Evolutionary conservation across 2,113 vertebrate species (phyloP), one percentile per base, ranked within the genome.

Genomic region (Indicator indicator): DNA sequence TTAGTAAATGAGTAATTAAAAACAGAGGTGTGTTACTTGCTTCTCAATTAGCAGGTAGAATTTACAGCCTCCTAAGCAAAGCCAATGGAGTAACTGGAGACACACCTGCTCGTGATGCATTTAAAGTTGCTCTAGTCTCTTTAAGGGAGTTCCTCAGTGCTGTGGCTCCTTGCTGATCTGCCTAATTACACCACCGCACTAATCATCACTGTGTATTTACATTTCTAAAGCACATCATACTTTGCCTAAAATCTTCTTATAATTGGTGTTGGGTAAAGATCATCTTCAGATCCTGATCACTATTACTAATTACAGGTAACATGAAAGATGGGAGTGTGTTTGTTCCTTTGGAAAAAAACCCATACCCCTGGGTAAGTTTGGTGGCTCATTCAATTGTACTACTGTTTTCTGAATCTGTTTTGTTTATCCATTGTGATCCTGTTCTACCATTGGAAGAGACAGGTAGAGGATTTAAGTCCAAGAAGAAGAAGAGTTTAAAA

Each of bases 1-100:
- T 70, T 86, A 59, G 26, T 59, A 71, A 91, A 59, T 63, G 50
- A 52, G 50, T 52, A 50, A 50, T 59, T 83, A 78, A 67, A 93
- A 74, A 18, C 46, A 59, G 70, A 74, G 52, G 6, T 40, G 9
- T 40, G 5, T 40, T 92, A 40, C n/a, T 78, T 68, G n/a, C 19
- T 79, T 82, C 59, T 58, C 77, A 74, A 17, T 62, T 48, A 80
- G 44, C 5, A 59, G 38, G 42, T 59, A 27, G 30, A 60, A 75
- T 75, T 88, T 62, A 9, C 7, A 68, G 30, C 42, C 40, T 83
- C 24, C 24, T 69, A 80, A 64, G 46, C 46, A 83, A 93, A 74
- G 30, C 23, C 40, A 74, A 26, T 5, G 9, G 20, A 63, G 11
- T 48, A 65, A 67, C 42, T 67, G 65, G 46, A 81, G 55, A 28